A percentile compares a stretch with the other conserved stretches of the same genome.
These are phyloP conservation scores for Hetaerina americana DNA, from an alignment of 1,140 invertebrate genomes.

Conservation along the genomic window DNA sequence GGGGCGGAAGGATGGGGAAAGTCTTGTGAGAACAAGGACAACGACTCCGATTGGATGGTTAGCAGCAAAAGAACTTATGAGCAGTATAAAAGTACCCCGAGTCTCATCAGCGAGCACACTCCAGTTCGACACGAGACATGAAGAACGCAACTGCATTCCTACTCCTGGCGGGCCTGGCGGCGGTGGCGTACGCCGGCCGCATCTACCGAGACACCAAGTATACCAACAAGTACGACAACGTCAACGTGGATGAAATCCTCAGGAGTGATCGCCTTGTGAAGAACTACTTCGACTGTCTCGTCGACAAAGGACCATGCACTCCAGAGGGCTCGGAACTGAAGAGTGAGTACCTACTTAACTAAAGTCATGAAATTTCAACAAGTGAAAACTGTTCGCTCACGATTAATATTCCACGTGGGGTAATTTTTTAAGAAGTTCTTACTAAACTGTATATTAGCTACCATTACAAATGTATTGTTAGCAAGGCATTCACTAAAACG, in stretches of 20 bases:
- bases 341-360: slow-evolving; percentile 33
- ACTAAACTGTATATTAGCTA: no score
- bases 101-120: neutral
- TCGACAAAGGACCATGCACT: slow-evolving; percentile 37
- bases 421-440: no score
- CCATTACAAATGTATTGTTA: no score
- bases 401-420: no score
- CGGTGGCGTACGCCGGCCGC: neutral
- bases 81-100: no score
- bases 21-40: neutral
- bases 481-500: no score
- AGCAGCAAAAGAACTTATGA: neutral
- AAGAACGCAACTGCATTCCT: neutral
- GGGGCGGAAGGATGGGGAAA: no score
- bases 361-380: no score
- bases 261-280: slow-evolving; percentile 34
- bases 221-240: slow-evolving; percentile 37
- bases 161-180: neutral
- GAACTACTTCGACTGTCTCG: slow-evolving; percentile 38
- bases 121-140: neutral
- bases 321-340: slow-evolving; percentile 36
- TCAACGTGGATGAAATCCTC: slow-evolving; percentile 37
- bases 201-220: slow-evolving; percentile 22
- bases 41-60: neutral
- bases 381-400: no score